These are phyloP conservation scores for Agrotis exclamationis DNA, from an alignment of 2,888 invertebrate genomes.

Conservation along the genomic window DNA sequence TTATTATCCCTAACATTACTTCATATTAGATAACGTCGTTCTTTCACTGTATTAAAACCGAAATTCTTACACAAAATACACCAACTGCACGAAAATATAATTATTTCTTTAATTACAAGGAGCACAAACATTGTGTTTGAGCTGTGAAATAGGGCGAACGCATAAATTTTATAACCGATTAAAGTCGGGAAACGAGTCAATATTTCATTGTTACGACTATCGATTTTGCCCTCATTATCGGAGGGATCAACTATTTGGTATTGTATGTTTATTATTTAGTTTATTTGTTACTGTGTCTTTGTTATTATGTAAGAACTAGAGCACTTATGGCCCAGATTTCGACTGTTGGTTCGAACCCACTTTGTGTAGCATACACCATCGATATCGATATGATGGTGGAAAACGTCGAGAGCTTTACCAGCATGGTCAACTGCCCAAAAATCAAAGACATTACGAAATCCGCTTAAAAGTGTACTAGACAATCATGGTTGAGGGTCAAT, in stretches of 20 bases:
- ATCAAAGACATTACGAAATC: no score
- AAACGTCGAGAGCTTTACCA: no score
- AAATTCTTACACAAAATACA: constrained; percentile 7
- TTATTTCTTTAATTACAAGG: constrained; percentile 51
- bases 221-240: constrained; percentile 67
- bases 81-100: constrained; percentile 28
- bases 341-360: no score
- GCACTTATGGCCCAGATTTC: no score
- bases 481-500: no score
- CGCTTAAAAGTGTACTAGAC: no score
- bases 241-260: constrained; percentile 49
- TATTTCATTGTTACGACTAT: constrained; percentile 71
- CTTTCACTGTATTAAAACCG: constrained; percentile 6
- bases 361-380: no score
- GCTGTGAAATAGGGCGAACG: constrained; percentile 63
- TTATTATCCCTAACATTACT: constrained; percentile 39
- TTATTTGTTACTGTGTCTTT: constrained; percentile 11
- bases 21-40: constrained; percentile 16
- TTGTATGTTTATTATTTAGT: constrained; percentile 35
- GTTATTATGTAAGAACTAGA: not conserved
- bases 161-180: constrained; percentile 72
- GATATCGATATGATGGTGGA: no score
- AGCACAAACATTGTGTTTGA: constrained; percentile 46
- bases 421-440: no score
- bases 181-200: constrained; percentile 66